Evolutionary conservation across 1,140 invertebrate genomes (phyloP), one percentile per base, ranked within the genome.

Genomic region (Euwallacea fornicatus): DNA sequence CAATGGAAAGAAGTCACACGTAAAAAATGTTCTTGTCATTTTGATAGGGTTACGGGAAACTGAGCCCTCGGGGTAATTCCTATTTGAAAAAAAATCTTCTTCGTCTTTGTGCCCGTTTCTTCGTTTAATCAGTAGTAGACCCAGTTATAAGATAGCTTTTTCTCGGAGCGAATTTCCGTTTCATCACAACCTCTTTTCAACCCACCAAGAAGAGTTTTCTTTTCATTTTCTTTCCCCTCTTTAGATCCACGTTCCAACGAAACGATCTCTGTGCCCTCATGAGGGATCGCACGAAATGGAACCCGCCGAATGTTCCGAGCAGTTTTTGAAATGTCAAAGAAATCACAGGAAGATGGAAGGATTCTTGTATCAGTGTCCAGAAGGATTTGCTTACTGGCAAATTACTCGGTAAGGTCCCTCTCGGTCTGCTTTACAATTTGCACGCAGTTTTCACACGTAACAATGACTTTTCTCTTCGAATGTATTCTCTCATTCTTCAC

Each of bases 291-390:
- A 88, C 77, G 86, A 90, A 9, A 85, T 90, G 43, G 86, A 87
- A 67, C 84, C 84, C 63, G 84, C 87, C 65, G 83, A 82, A 55
- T 92, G 90, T 80, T 91, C 89, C 68, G 84, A 87, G 58, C 84
- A 86, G 1, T 93, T 93, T 79, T 84, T 91, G 60, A 93, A 91
- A 80, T 95, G 93, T 78, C 82, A 82, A 71, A 83, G 82, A 76
- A 81, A 82, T 7, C 76, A 78, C 66, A 79, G 84, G 54, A 80
- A 77, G 0, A 81, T 93, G 72, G 85, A 88, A 77, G 92, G 90
- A 7, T 88, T 87, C 68, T 81, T 94, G 7, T 90, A 89, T 79
- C 88, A 89, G 77, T 94, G 93, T 82, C 92, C 93, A 0, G 81
- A 87, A 78, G 87, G 88, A 7, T 93, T 88, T 75, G 84, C 88